Evolutionary conservation across 2,888 invertebrate genomes (phyloP).

Genomic region (Aricia artaxerxes): DNA sequence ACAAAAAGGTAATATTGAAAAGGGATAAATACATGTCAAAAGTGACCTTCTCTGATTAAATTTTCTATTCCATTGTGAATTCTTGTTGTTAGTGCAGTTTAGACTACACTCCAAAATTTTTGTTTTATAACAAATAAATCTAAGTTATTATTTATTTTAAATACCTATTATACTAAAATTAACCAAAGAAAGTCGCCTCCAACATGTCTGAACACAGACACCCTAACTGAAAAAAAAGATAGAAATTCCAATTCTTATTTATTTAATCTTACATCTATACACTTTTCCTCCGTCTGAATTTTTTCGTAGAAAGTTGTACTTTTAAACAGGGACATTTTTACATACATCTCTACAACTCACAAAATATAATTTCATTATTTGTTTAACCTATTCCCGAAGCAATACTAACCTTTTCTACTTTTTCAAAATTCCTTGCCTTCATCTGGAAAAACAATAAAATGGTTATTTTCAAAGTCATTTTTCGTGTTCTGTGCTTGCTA

Average conservation of each 20-base stretch:
- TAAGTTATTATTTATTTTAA: no score
- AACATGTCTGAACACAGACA: conserved; percentile 74
- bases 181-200: conserved; percentile 70
- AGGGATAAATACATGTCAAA: conserved; percentile 71
- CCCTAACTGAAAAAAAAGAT: conserved; percentile 75
- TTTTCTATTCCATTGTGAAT: conserved; percentile 4
- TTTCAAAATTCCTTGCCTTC: conserved; percentile 98
- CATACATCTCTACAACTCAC: conserved; percentile 43
- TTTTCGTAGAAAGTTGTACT: conserved; percentile 21
- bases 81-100: background rate
- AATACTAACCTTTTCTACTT: conserved; percentile 97
- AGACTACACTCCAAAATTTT: background rate
- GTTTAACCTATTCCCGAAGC: conserved; percentile 35
- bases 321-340: conserved; percentile 49
- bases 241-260: conserved; percentile 53
- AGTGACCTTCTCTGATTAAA: conserved; percentile 63
- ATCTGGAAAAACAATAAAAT: conserved; percentile 85
- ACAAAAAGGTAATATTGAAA: conserved; percentile 9
- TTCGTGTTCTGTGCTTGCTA: no score
- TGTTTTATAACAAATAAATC: no score
- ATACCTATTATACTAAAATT: conserved; percentile 29
- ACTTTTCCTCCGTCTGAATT: conserved; percentile 38
- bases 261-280: conserved; percentile 58
- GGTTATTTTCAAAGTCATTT: no score
- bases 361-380: conserved; percentile 35